A percentile compares a stretch with the other conserved stretches of the same genome.
These are phyloP conservation scores for Enteromius mattozi DNA, from an alignment of 2,797 vertebrate species.

Conservation along the genomic window DNA sequence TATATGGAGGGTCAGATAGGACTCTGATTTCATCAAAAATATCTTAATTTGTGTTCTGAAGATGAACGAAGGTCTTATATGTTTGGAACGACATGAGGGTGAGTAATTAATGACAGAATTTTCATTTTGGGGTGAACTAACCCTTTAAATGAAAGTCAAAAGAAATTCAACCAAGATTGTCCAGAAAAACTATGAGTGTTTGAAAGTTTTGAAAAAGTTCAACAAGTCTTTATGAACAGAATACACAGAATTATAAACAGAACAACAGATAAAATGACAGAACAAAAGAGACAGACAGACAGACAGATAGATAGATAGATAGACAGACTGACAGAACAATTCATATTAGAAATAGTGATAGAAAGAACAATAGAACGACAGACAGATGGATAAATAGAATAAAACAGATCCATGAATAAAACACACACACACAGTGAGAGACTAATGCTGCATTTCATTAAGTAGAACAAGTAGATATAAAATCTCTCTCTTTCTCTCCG, in stretches of 20 bases:
- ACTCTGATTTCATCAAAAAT: too few relatives aligned
- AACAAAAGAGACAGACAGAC: not conserved
- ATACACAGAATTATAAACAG: not conserved
- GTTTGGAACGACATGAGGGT: too few relatives aligned
- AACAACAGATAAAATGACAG: not conserved
- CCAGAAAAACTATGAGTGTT: not conserved
- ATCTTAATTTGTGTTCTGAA: too few relatives aligned
- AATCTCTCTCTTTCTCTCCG: slow-evolving; percentile 23
- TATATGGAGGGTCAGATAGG: too few relatives aligned
- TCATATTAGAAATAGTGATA: too few relatives aligned
- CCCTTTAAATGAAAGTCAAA: not conserved
- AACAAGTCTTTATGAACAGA: not conserved
- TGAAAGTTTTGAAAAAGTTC: not conserved
- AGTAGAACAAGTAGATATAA: slow-evolving; percentile 37
- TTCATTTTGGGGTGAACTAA: too few relatives aligned
- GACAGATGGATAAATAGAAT: not conserved
- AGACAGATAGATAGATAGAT: not conserved
- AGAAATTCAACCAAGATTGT: not conserved
- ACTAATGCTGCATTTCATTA: not conserved
- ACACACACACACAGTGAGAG: not conserved
- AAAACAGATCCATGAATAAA: not conserved
- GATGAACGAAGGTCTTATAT: too few relatives aligned
- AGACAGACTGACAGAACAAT: too few relatives aligned
- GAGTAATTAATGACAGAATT: too few relatives aligned
- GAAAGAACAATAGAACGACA: too few relatives aligned